phyloP scores from a whole-genome alignment of 2,888 invertebrate genomes.

The Lepetodrilus schrolli region DNA sequence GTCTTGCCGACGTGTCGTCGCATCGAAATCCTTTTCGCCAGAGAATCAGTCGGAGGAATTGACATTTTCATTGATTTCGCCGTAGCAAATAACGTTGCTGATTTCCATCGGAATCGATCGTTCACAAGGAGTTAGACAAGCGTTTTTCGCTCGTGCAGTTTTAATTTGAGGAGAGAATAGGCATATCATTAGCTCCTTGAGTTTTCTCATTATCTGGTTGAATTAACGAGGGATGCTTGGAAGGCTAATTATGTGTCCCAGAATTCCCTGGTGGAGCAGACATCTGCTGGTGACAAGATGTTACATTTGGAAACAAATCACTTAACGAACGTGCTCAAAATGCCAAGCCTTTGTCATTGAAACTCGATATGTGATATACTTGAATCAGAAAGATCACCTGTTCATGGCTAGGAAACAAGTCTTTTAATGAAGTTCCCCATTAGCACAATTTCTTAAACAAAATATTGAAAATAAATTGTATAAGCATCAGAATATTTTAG shows the following conservation, averaged over 20 bases:
- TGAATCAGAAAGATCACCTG: too few relatives aligned
- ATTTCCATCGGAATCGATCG: background rate
- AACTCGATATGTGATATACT: background rate
- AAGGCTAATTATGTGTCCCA: background rate
- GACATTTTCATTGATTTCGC: conserved; percentile 1
- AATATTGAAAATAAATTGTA: too few relatives aligned
- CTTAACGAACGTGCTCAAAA: background rate
- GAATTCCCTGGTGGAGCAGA: background rate
- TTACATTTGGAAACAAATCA: background rate
- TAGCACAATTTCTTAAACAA: too few relatives aligned
- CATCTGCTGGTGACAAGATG: background rate
- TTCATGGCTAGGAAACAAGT: too few relatives aligned
- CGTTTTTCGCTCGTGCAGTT: background rate
- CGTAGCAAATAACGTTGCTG: background rate
- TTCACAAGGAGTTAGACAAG: background rate
- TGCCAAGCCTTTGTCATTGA: background rate
- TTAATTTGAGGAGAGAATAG: background rate
- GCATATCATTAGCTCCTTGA: conserved; percentile 18
- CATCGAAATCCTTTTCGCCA: too few relatives aligned
- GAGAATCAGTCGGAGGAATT: too few relatives aligned
- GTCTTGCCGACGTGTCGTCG: too few relatives aligned
- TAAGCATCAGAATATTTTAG: too few relatives aligned
- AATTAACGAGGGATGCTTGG: background rate
- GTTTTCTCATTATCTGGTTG: background rate
- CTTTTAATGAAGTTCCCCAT: too few relatives aligned